Base-by-base conservation (phyloP, 1,140 invertebrate genomes). In the Aphelenchoides avenae region DNA sequence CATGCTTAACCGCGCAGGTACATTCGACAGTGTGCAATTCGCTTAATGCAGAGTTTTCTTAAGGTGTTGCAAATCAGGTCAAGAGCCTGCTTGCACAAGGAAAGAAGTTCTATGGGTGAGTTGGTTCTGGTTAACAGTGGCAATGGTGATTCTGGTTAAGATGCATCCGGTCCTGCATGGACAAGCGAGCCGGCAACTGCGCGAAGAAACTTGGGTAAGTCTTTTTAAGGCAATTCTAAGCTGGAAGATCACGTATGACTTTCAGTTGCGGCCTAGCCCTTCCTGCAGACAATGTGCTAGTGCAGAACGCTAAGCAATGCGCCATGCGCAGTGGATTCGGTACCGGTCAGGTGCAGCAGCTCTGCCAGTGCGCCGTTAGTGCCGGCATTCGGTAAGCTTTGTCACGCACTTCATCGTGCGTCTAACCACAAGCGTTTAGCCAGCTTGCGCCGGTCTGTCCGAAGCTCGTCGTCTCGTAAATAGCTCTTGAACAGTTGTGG, bases 91-190 rank as follows among this genome's bases (percentile, higher is more conserved):
- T 66, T 54, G 27, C 31, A 4, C 34, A 34, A 11, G 64, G 64
- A 29, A 70, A 70, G 34, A 66, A 66, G 31, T 57, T 70, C 34
- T 65, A 46, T 33, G 43, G 57, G 13, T 66, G n/a, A n/a, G n/a
- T n/a, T n/a, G n/a, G n/a, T n/a, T n/a, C n/a, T n/a, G n/a, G 52
- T 26, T 30, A 53, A 27, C 15, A 52, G 11, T 53, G 2, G n/a
- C 11, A 36, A 36, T n/a, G 11, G n/a, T n/a, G n/a, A 11, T 11
- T 11, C 11, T 36, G 34, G 11, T 11, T n/a, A 36, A 36, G 11
- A n/a, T n/a, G 60, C 18, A 46, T 51, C 13, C 29, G 15, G 20
- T 36, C 20, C 9, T 66, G 64, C 33, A 68, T 66, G 65, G 48
- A 57, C 36, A 65, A 36, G 13, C 52, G 56, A 37, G 22, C 48